Conservation (phyloP, 2,888 invertebrate genomes). For the Leptogaster cylindrica region DNA sequence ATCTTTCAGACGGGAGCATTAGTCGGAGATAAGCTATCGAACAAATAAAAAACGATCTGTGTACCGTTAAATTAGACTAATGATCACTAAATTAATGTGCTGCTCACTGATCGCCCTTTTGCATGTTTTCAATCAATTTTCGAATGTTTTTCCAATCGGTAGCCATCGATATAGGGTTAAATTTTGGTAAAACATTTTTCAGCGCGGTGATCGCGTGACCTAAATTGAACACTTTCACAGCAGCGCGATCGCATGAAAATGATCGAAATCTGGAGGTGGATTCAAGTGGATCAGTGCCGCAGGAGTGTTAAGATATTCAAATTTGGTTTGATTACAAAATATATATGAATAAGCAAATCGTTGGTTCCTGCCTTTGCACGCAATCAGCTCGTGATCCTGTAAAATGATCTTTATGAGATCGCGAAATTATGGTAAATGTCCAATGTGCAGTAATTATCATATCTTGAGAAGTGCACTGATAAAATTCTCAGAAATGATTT, state of each 20-base stretch:
- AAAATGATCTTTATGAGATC: conserved; percentile 35
- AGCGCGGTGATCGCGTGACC: conserved; percentile 25
- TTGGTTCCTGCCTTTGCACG: background rate
- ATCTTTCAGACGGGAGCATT: no score
- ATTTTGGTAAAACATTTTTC: no score
- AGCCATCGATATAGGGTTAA: conserved; percentile 40
- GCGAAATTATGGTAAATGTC: background rate
- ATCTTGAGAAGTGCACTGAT: conserved; percentile 4
- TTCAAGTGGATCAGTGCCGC: background rate
- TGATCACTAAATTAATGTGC: conserved; percentile 41
- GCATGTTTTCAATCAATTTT: conserved; percentile 45
- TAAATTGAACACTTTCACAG: background rate
- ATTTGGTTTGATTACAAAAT: conserved; percentile 7
- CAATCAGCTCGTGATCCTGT: background rate
- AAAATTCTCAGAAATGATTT: conserved; percentile 13
- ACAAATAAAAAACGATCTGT: conserved; percentile 11
- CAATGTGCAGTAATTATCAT: conserved; percentile 13
- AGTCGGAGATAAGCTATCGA: conserved; percentile 13
- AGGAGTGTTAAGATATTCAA: conserved; percentile 9
- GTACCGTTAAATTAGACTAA: conserved; percentile 45
- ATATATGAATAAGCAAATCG: background rate
- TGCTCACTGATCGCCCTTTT: conserved; percentile 42
- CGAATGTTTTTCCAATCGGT: conserved; percentile 32
- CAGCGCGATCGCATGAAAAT: background rate
- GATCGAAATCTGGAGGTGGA: no score